These are phyloP conservation scores for Pitta sordida DNA, from an alignment of 2,113 vertebrate species.

Conservation along the genomic window DNA sequence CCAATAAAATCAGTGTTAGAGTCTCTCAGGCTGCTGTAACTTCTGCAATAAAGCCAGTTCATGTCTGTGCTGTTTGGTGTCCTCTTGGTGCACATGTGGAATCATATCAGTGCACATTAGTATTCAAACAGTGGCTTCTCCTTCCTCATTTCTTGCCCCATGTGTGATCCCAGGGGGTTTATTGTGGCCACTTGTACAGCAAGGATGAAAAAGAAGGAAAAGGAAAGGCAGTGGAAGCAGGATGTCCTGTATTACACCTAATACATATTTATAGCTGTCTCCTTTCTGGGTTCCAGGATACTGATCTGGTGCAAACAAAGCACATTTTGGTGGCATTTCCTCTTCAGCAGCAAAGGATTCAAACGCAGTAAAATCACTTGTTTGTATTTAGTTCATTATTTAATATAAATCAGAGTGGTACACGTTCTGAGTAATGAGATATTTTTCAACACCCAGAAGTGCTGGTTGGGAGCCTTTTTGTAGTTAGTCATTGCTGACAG, in stretches of 20 bases:
- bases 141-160: background rate
- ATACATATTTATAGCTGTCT: slow-evolving; percentile 39
- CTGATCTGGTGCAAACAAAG: background rate
- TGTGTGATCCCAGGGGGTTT: background rate
- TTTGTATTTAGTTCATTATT: background rate
- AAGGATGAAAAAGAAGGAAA: slow-evolving; percentile 19
- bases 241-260: slow-evolving; percentile 17
- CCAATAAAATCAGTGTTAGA: background rate
- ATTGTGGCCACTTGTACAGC: slow-evolving; percentile 16
- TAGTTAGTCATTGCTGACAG: background rate
- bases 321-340: slow-evolving; percentile 1
- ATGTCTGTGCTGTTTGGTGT: background rate
- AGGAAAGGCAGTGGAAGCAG: background rate
- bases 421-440: background rate
- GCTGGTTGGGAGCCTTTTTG: background rate
- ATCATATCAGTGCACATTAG: background rate
- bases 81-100: background rate
- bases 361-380: background rate
- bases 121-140: background rate
- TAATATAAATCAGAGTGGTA: background rate
- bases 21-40: background rate
- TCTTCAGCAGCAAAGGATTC: background rate
- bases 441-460: background rate
- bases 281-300: slow-evolving; percentile 21
- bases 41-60: too few relatives aligned